Evolutionary conservation across 2,888 invertebrate genomes (phyloP).

Genomic region (Phengaris arion): DNA sequence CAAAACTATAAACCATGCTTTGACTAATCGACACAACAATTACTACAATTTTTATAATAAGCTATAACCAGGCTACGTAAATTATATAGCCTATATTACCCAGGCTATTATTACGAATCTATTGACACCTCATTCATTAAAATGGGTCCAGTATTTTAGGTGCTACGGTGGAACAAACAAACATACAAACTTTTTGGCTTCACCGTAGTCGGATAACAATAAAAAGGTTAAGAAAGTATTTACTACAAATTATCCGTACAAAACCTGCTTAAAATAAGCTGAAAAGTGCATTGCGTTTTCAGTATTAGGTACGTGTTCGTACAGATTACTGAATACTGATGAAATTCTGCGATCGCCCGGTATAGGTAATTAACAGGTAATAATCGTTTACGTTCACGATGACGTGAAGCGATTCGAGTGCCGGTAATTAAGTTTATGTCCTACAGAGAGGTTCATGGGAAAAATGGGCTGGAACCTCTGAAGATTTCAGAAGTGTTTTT

Average conservation of each 20-base stretch:
- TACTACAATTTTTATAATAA: too few relatives aligned
- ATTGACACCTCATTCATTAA: too few relatives aligned
- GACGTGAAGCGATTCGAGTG: constrained; percentile 15
- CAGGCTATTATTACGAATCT: too few relatives aligned
- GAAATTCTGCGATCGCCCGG: background rate
- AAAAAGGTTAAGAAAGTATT: background rate
- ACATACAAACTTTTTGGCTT: too few relatives aligned
- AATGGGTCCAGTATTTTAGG: too few relatives aligned
- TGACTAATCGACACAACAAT: background rate
- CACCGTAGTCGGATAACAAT: background rate
- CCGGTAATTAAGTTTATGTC: constrained; percentile 6
- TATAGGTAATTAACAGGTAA: constrained; percentile 27
- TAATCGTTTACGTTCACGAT: constrained; percentile 25
- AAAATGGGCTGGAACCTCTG: background rate
- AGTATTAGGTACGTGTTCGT: background rate
- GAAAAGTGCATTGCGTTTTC: background rate
- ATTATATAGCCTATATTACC: too few relatives aligned
- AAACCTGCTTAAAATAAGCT: background rate
- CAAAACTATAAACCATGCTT: background rate
- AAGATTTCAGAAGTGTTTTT: background rate
- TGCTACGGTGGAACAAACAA: too few relatives aligned
- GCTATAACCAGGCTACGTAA: too few relatives aligned
- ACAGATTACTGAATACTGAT: constrained; percentile 14
- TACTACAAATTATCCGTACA: background rate
- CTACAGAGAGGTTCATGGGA: background rate